Conservation (phyloP, 1,140 invertebrate species). For the Drosophila funebris region DNA sequence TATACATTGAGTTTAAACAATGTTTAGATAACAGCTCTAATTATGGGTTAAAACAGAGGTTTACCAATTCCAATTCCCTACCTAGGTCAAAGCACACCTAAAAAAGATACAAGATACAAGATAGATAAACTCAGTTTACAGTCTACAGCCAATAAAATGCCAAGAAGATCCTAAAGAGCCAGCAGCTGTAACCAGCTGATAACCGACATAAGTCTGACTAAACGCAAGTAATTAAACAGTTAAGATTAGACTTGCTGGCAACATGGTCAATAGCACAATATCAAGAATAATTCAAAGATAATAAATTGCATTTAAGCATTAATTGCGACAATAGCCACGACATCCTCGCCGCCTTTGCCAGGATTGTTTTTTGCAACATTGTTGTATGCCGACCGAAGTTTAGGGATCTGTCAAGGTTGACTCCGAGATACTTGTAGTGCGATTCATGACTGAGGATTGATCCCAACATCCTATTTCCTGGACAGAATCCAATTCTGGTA, state of each 20-base stretch:
- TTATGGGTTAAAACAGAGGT: not conserved
- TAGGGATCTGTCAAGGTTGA: too few relatives aligned
- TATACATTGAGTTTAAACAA: too few relatives aligned
- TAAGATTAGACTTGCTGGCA: slow-evolving; percentile 22
- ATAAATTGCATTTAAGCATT: too few relatives aligned
- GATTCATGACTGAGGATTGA: too few relatives aligned
- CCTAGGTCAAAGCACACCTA: not conserved
- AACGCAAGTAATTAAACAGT: not conserved
- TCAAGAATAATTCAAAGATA: too few relatives aligned
- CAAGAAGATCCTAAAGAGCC: not conserved
- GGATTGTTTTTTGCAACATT: too few relatives aligned
- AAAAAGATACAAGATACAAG: not conserved
- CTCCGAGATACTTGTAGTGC: too few relatives aligned
- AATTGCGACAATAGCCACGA: too few relatives aligned
- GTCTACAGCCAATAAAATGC: not conserved
- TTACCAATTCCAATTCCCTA: not conserved
- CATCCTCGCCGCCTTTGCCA: too few relatives aligned
- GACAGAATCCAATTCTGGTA: too few relatives aligned
- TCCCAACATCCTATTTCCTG: too few relatives aligned
- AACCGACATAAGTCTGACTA: slow-evolving; percentile 1
- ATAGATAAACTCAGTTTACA: not conserved
- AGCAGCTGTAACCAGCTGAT: slow-evolving; percentile 18
- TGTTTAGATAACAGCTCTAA: slow-evolving; percentile 5
- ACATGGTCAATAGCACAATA: not conserved
- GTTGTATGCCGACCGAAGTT: too few relatives aligned